Evolutionary conservation across 2,888 invertebrate species (phyloP).

Genomic region (Periphyllus acericola): DNA sequence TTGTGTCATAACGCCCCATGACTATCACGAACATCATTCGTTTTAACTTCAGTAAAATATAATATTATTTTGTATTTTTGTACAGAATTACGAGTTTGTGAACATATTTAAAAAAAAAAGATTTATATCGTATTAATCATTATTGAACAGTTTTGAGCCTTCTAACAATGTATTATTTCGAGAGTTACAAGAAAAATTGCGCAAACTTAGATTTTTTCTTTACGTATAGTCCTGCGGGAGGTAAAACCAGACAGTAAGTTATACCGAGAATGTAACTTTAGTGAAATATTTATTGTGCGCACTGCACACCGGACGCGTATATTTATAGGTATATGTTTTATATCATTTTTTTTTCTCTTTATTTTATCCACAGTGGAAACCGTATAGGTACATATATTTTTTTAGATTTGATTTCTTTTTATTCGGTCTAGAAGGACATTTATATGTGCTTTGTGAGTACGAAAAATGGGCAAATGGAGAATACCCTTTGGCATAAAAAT

Average conservation of each 20-base stretch:
- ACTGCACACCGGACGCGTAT: neutral
- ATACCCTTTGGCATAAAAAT: neutral
- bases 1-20: neutral
- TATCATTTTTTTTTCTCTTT: neutral
- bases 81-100: neutral
- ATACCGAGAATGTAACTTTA: too few species aligned
- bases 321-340: neutral
- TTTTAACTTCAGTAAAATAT: neutral
- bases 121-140: too few species aligned
- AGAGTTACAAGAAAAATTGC: neutral
- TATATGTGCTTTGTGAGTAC: neutral
- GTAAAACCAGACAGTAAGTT: too few species aligned
- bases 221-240: neutral
- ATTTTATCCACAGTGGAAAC: neutral
- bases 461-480: neutral
- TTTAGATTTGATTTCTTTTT: neutral
- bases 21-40: neutral
- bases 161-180: neutral
- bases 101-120: too few species aligned
- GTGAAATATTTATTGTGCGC: neutral
- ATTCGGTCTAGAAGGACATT: neutral
- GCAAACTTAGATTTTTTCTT: neutral
- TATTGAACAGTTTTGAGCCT: neutral
- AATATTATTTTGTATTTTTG: neutral
- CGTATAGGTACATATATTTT: neutral